Evolutionary conservation across 2,113 vertebrate genomes (phyloP).

Genomic region (Elgaria multicarinata): DNA sequence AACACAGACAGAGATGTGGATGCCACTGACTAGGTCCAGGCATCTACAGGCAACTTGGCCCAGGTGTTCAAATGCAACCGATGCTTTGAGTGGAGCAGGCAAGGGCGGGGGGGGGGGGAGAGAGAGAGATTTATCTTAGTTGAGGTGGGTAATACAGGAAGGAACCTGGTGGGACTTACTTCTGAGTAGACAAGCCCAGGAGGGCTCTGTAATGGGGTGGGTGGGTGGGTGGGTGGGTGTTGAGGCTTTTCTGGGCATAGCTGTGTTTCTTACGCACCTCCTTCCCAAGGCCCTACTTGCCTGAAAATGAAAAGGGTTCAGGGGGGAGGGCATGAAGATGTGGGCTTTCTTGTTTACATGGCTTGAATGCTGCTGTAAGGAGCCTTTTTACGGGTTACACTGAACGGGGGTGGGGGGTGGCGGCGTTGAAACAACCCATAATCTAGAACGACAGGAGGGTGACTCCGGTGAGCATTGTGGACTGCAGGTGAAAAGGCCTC

Average conservation of each 20-base stretch:
- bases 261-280: too few relatives aligned
- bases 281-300: background rate
- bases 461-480: background rate
- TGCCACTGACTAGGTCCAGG: background rate
- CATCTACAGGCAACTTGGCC: too few relatives aligned
- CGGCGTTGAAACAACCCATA: background rate
- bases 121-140: accelerated
- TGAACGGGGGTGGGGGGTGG: too few relatives aligned
- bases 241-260: background rate
- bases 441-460: background rate
- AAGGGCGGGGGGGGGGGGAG: accelerated
- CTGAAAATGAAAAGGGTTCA: background rate
- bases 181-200: too few relatives aligned
- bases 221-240: too few relatives aligned
- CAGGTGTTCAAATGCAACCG: background rate
- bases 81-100: too few relatives aligned
- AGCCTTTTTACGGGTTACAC: background rate
- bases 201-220: too few relatives aligned
- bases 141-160: background rate
- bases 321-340: background rate
- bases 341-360: background rate
- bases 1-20: background rate
- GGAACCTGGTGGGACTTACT: too few relatives aligned
- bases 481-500: background rate
- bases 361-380: background rate